Base-by-base conservation (phyloP, 2,797 vertebrate species). In the Margarornis squamiger region DNA sequence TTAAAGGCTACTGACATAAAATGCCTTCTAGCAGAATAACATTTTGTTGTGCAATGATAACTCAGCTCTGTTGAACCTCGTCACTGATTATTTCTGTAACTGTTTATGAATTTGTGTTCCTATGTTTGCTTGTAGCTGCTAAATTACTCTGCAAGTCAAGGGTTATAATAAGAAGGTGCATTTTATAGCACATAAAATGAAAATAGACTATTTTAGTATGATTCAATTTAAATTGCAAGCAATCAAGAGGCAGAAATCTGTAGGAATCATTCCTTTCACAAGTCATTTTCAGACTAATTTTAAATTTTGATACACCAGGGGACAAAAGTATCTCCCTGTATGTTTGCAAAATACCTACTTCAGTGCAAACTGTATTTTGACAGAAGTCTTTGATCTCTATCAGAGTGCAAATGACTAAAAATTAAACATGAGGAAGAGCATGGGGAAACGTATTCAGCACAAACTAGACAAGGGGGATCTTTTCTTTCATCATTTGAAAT, bases 341-440 rank as follows among this genome's bases (percentile, higher is more conserved):
- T 93, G 74, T 94, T 94, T 92, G 77, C 90, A 95, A 94, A 95
- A 82, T 85, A 85, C 88, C 74, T 96, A 30, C 48, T 85, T 82
- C 59, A 86, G 45, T 82, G 45, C 86, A 81, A 95, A 82, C 48
- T 2, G 0, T 39, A 49, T 91, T 95, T 93, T 96, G 91, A 95
- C 92, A 92, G 86, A 84, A 93, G 34, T 21, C 82, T 97, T 95
- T 97, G 95, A 93, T 96, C 91, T 97, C 92, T 95, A 74, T 95
- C 85, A 91, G 63, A 94, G 88, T 90, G 90, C 80, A 95, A 96
- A 96, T 86, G 88, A 90, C 83, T 96, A 20, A 95, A 96, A 95
- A 95, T 93, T 93, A 95, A 96, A 95, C 88, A 95, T 93, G 91
- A 95, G 79, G 65, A 89, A 74, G 36, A 92, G 75, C 68, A 58